A percentile compares a stretch with the other conserved stretches of the same genome.
Conservation (phyloP, 23 tunicate species). For the Clavelina lepadiformis region DNA sequence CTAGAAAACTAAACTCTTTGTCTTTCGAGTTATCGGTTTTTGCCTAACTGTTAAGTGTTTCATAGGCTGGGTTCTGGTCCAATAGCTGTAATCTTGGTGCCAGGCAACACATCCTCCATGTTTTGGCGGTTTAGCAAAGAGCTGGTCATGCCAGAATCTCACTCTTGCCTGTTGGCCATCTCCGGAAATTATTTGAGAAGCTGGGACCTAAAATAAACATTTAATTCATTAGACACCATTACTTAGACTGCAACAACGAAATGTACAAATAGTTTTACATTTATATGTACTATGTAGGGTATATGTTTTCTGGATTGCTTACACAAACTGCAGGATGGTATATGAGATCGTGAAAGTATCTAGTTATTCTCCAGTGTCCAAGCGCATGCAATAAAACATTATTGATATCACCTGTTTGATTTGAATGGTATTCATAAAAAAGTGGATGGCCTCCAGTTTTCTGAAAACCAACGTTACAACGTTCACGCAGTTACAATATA, state of each 20-base stretch:
- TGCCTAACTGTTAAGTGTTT: constrained; percentile 65
- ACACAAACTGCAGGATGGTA: constrained; percentile 62
- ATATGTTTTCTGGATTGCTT: not conserved
- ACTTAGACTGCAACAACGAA: not conserved
- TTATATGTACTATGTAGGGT: not conserved
- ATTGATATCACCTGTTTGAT: constrained; percentile 63
- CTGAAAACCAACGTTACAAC: constrained; percentile 1
- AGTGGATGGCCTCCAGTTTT: constrained; percentile 30
- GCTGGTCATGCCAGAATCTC: constrained; percentile 78
- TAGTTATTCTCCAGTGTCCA: constrained; percentile 78
- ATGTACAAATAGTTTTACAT: not conserved
- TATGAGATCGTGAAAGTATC: constrained; percentile 61
- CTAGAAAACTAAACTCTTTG: not conserved
- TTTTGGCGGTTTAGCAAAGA: constrained; percentile 80
- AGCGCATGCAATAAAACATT: constrained; percentile 76
- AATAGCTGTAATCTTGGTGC: constrained; percentile 90
- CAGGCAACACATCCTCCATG: constrained; percentile 89
- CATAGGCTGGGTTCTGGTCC: constrained; percentile 85
- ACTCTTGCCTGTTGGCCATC: constrained; percentile 22
- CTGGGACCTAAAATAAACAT: constrained; percentile 37
- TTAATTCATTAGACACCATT: not conserved
- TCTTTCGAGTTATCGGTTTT: not conserved
- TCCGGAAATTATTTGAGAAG: constrained; percentile 43
- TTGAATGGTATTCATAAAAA: constrained; percentile 71
- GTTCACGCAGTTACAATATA: not conserved